Evolutionary conservation across 1,140 invertebrate genomes (phyloP), one percentile per base, ranked within the genome.

Genomic region (Euwallacea fornicatus): DNA sequence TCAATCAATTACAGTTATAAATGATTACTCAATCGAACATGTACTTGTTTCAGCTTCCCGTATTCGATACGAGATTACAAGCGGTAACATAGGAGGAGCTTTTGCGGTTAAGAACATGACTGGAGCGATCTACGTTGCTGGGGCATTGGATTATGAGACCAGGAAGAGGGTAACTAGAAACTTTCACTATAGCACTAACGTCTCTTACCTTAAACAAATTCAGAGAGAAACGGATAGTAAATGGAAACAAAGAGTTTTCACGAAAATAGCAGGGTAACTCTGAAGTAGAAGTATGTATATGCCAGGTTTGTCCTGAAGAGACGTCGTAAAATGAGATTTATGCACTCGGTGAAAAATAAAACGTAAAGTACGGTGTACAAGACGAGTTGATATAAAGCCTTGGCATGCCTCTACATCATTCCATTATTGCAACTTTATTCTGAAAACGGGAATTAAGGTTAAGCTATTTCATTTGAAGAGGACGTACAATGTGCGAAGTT

Each of bases 21-120:
- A 33, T 33, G 21, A 33, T 33, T 33, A 33, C 4, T 33, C 4
- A 33, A 58, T 3, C 0, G 10, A 58, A 7, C 9, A 16, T 7
- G 21, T n/a, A 6, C 10, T 83, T 81, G 78, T 90, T 89, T 67
- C 88, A 98, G 96, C 95, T 80, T 97, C 96, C 83, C 93, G 93
- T 89, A 96, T 98, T 88, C 93, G 95, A 87, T 98, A 98, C 87
- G 95, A 97, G 89, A 98, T 98, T 84, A 97, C 94, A 82, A 95
- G 94, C 88, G 97, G 96, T 86, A 98, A 98, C 89, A 91, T 97
- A 88, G 95, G 95, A 72, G 95, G 95, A 78, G 94, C 95, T 42
- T 98, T 99, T 83, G 95, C 95, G 71, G 95, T 99, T 73, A 96
- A 98, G 84, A 96, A 96, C 82, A 95, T 95, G 89, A 97, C 95